These are phyloP conservation scores for Enteromius radiatus DNA, from an alignment of 2,797 vertebrate genomes.

Conservation along the genomic window DNA sequence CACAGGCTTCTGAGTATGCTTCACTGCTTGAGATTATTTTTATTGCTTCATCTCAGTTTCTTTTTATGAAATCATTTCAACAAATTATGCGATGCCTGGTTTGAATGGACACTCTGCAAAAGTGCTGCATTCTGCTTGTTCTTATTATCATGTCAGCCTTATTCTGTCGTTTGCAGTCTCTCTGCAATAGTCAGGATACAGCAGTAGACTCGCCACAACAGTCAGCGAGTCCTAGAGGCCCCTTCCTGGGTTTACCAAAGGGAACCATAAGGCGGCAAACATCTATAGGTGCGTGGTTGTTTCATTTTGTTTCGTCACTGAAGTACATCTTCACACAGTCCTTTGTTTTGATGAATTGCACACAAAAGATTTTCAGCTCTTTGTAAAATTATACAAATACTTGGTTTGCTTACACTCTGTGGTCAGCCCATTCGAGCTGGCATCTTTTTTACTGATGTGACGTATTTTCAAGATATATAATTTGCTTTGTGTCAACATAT, in stretches of 20 bases:
- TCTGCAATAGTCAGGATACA: slow-evolving; percentile 88
- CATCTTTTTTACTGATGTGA: neutral
- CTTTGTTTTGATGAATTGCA: slow-evolving; percentile 2
- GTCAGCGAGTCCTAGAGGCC: slow-evolving; percentile 83
- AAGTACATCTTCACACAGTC: neutral
- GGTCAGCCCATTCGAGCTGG: slow-evolving; percentile 1
- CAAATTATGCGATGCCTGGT: neutral
- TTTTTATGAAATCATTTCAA: slow-evolving; percentile 21
- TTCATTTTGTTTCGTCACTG: neutral
- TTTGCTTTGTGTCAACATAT: neutral
- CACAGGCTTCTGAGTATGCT: slow-evolving; percentile 13
- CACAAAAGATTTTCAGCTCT: neutral
- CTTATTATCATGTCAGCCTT: slow-evolving; percentile 14
- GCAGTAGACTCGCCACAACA: slow-evolving; percentile 84
- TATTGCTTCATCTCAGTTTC: neutral
- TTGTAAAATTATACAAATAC: slow-evolving; percentile 10
- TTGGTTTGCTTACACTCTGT: slow-evolving; percentile 2
- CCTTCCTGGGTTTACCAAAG: slow-evolving; percentile 87
- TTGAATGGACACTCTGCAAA: neutral
- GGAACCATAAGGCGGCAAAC: slow-evolving; percentile 91
- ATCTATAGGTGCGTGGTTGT: slow-evolving; percentile 83
- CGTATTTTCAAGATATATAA: neutral
- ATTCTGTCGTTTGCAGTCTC: slow-evolving; percentile 75
- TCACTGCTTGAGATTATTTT: neutral
- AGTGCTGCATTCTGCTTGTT: slow-evolving; percentile 19